phyloP scores from a whole-genome alignment of 2,113 vertebrate genomes.

The Galbula dea region DNA sequence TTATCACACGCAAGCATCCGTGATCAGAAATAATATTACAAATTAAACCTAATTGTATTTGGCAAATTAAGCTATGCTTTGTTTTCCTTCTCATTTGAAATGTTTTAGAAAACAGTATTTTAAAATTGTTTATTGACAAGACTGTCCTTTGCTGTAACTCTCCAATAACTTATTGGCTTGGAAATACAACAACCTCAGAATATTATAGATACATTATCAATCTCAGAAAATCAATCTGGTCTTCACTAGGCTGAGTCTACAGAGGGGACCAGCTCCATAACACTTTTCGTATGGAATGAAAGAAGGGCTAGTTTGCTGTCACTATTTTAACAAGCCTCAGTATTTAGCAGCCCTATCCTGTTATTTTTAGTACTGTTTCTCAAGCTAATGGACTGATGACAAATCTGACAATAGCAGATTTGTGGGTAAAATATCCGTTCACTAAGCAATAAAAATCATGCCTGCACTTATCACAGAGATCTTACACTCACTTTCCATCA shows the following conservation, averaged over 20 bases:
- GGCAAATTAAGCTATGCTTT: neutral
- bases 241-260: neutral
- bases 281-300: neutral
- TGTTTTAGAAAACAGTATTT: neutral
- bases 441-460: neutral
- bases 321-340: slow-evolving; percentile 47
- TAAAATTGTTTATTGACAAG: neutral
- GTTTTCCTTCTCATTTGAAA: neutral
- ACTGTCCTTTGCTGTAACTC: neutral
- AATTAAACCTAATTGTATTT: neutral
- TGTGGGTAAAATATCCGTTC: slow-evolving; percentile 21
- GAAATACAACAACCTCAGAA: neutral
- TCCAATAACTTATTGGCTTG: neutral
- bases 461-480: neutral
- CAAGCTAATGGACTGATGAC: slow-evolving; percentile 33
- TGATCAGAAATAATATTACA: neutral
- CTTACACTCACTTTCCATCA: neutral
- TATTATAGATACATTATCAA: neutral
- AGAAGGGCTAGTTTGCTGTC: slow-evolving; percentile 12
- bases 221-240: neutral
- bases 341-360: slow-evolving; percentile 36
- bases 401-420: slow-evolving; percentile 29
- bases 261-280: neutral
- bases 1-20: neutral
- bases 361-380: slow-evolving; percentile 61